Evolutionary conservation across 2,888 invertebrate genomes (phyloP).

Genomic region (Heliothis peltigera): DNA sequence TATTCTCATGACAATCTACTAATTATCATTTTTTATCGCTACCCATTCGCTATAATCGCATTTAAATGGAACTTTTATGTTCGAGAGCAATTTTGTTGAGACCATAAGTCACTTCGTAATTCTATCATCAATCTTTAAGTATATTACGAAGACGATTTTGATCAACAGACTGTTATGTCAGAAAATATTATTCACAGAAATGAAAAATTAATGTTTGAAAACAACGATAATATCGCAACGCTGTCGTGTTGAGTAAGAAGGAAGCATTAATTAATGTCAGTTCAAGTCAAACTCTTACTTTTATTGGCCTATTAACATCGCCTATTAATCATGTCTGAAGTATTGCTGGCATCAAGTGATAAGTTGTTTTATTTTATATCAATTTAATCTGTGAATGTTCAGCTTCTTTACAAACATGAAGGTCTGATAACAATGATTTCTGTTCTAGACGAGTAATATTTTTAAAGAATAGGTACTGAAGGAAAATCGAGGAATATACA

Average conservation of each 20-base stretch:
- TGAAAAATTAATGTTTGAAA: slow-evolving; percentile 37
- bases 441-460: too few species aligned
- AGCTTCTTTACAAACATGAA: background rate
- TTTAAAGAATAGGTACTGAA: too few species aligned
- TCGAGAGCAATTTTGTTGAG: background rate
- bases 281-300: slow-evolving; percentile 47
- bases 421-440: too few species aligned
- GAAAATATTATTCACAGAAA: slow-evolving; percentile 26
- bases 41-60: background rate
- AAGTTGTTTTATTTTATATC: slow-evolving; percentile 23
- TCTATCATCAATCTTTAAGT: slow-evolving; percentile 8
- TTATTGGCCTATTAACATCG: slow-evolving; percentile 52
- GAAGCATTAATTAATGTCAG: slow-evolving; percentile 51
- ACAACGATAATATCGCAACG: slow-evolving; percentile 42
- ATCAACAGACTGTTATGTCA: slow-evolving; percentile 10
- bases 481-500: too few species aligned
- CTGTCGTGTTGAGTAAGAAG: slow-evolving; percentile 44
- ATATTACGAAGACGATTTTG: slow-evolving; percentile 10
- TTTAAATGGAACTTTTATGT: background rate
- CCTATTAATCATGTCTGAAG: slow-evolving; percentile 45
- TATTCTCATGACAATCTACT: too few species aligned
- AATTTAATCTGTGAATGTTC: background rate
- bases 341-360: slow-evolving; percentile 37
- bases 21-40: too few species aligned
- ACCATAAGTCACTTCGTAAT: background rate